Evolutionary conservation across 2,888 invertebrate genomes (phyloP).

Genomic region (Candidula unifasciata): DNA sequence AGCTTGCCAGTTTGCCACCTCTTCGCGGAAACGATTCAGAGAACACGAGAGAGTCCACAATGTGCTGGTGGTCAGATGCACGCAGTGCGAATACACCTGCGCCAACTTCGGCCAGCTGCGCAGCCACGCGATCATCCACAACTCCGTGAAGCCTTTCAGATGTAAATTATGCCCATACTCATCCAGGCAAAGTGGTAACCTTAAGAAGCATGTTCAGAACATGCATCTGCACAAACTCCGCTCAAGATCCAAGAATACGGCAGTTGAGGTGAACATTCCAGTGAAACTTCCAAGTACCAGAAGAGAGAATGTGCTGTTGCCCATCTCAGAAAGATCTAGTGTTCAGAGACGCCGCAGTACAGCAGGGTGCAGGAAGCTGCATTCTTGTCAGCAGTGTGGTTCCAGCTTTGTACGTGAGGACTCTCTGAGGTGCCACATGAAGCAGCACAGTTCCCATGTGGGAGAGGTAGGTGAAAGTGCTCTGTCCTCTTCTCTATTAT

Average conservation of each 20-base stretch:
- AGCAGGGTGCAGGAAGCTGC: conserved; percentile 69
- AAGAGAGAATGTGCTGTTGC: conserved; percentile 14
- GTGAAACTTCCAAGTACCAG: conserved; percentile 49
- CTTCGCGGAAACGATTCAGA: conserved; percentile 70
- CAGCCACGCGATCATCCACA: conserved; percentile 70
- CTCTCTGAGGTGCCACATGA: conserved; percentile 78
- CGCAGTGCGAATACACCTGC: conserved; percentile 69
- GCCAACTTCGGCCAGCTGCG: conserved; percentile 65
- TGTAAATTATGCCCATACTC: conserved; percentile 73
- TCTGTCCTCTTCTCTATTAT: no score
- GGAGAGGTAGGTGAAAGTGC: conserved; percentile 23
- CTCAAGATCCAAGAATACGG: conserved; percentile 7
- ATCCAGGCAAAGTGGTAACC: conserved; percentile 69
- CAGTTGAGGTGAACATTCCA: neutral
- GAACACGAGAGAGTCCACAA: conserved; percentile 74
- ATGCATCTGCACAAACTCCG: conserved; percentile 67
- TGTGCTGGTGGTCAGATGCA: conserved; percentile 58
- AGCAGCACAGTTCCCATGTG: conserved; percentile 70
- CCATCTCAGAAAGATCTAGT: neutral
- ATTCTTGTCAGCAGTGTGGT: conserved; percentile 75
- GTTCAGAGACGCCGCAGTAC: neutral
- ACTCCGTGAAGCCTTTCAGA: conserved; percentile 64
- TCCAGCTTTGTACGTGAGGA: conserved; percentile 78
- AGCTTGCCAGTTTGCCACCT: conserved; percentile 72
- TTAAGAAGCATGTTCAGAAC: conserved; percentile 71